A percentile compares a stretch with the other conserved stretches of the same genome.
These are phyloP conservation scores for Pseudochirops corinnae DNA, from an alignment of 2,797 vertebrate genomes.

Conservation along the genomic window DNA sequence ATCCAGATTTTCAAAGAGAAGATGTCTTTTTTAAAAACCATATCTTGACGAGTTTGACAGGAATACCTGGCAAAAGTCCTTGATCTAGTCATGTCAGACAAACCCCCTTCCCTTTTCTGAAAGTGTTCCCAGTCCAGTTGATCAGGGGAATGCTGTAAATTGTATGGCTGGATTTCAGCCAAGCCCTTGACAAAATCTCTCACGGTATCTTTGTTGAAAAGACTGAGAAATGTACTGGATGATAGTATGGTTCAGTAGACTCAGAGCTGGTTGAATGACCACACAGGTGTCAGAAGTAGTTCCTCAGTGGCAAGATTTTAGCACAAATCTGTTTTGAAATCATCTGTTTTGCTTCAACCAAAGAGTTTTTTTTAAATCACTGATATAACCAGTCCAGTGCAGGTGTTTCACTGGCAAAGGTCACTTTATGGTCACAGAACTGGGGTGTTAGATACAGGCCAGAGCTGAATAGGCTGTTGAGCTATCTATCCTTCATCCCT, in stretches of 20 bases:
- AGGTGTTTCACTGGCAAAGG: neutral
- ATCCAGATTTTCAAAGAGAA: neutral
- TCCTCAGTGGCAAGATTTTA: neutral
- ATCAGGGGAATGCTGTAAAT: neutral
- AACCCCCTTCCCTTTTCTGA: neutral
- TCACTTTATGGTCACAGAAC: neutral
- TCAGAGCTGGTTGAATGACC: neutral
- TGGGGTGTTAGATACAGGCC: neutral
- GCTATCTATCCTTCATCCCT: neutral
- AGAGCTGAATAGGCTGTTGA: neutral
- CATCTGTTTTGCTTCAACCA: neutral
- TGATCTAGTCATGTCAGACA: neutral
- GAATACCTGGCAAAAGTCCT: neutral
- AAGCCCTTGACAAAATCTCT: neutral
- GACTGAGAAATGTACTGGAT: neutral
- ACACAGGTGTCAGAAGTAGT: neutral
- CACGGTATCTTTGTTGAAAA: neutral
- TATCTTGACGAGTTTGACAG: neutral
- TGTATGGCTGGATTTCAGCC: neutral
- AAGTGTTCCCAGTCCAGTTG: neutral
- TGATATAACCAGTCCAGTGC: neutral
- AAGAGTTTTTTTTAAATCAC: neutral
- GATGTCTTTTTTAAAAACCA: neutral
- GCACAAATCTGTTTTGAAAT: neutral
- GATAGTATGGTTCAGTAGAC: neutral